Conservation (phyloP, 2,113 vertebrate genomes). For the Alethe diademata region DNA sequence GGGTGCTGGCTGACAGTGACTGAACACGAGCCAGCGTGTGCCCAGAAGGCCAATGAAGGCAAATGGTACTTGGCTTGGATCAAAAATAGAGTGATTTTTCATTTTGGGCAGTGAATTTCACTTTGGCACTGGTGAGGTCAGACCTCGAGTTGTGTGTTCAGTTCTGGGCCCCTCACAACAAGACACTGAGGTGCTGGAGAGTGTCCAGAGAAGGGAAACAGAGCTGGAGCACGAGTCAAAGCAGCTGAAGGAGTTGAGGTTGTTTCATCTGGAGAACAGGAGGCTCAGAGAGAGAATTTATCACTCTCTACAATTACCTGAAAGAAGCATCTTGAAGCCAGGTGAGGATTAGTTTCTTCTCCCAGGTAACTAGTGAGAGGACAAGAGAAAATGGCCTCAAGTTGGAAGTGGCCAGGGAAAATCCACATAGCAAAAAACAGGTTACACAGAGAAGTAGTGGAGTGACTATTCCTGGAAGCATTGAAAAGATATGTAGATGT, state of each 20-base stretch:
- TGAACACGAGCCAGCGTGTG: background rate
- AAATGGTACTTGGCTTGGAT: background rate
- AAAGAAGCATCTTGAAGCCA: background rate
- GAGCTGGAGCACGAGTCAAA: background rate
- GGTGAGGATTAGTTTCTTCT: background rate
- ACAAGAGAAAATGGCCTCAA: background rate
- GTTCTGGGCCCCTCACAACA: background rate
- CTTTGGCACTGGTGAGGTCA: background rate
- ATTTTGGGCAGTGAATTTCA: too few relatives aligned
- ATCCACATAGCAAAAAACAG: background rate
- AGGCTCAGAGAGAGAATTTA: background rate
- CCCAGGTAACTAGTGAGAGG: background rate
- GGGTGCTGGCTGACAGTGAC: background rate
- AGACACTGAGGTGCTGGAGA: background rate
- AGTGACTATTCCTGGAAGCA: background rate
- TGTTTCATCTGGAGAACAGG: background rate
- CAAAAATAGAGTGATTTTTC: background rate
- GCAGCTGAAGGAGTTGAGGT: background rate
- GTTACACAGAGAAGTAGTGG: background rate
- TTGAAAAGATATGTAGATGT: background rate
- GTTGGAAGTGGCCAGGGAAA: background rate
- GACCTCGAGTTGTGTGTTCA: fast-evolving
- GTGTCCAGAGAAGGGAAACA: background rate
- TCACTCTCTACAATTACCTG: background rate
- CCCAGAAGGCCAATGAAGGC: background rate